phyloP scores from a whole-genome alignment of 2,888 invertebrate genomes.

The Tinea trinotella region DNA sequence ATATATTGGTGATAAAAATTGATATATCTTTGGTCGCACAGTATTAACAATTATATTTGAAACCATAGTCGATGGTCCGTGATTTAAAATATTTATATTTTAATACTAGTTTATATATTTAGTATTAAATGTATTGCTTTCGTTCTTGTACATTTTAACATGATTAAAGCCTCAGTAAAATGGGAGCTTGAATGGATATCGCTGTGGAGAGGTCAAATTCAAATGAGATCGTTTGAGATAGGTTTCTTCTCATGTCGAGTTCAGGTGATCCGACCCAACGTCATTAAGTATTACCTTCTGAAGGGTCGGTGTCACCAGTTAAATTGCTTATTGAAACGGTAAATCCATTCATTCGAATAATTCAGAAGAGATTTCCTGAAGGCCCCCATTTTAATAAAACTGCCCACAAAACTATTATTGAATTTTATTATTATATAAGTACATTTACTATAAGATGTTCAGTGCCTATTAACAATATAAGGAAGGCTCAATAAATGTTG shows the following conservation, averaged over 20 bases:
- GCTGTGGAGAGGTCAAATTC: background rate
- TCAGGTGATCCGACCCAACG: slow-evolving; percentile 3
- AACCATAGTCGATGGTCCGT: too few relatives aligned
- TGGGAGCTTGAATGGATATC: background rate
- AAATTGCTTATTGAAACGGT: background rate
- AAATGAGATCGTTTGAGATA: slow-evolving; percentile 9
- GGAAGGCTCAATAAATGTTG: too few relatives aligned
- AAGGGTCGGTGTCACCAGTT: background rate
- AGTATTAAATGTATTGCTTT: too few relatives aligned
- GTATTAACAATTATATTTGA: too few relatives aligned
- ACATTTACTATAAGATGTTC: too few relatives aligned
- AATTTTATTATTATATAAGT: too few relatives aligned
- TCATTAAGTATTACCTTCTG: background rate
- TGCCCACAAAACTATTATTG: background rate
- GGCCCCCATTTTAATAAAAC: background rate
- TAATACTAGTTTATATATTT: too few relatives aligned
- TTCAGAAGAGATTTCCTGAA: background rate
- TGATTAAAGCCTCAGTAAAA: background rate
- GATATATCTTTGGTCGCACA: too few relatives aligned
- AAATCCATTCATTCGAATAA: background rate
- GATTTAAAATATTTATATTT: too few relatives aligned
- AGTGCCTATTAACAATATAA: too few relatives aligned
- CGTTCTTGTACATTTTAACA: too few relatives aligned
- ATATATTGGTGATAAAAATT: too few relatives aligned
- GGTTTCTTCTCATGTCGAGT: slow-evolving; percentile 2